Percentiles rank a stretch among this genome's conserved stretches.
Evolutionary conservation across 2,888 invertebrate species (phyloP).

Genomic region (Papilio demoleus): DNA sequence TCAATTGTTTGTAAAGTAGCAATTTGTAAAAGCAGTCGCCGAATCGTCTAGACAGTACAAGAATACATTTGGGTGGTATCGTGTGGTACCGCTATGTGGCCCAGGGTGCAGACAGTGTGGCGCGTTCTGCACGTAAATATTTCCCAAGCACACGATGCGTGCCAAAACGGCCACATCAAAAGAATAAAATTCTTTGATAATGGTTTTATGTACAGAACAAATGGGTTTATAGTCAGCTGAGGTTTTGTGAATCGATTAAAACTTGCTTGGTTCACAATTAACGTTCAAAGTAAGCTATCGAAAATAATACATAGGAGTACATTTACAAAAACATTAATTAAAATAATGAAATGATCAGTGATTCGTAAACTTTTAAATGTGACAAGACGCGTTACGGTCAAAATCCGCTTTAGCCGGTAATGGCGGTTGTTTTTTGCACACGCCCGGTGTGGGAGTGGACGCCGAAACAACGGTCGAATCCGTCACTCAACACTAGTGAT

Average conservation of each 20-base stretch:
- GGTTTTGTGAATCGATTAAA: neutral
- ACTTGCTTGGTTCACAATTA: no score
- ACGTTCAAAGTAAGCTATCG: no score
- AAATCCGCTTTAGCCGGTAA: constrained; percentile 21
- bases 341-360: constrained; percentile 14
- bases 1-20: neutral
- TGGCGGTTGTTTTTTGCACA: constrained; percentile 29
- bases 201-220: constrained; percentile 9
- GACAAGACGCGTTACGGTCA: constrained; percentile 30
- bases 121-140: constrained; percentile 24
- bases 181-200: constrained; percentile 4
- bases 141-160: constrained; percentile 26
- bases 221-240: constrained; percentile 1
- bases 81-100: constrained; percentile 25
- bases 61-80: constrained; percentile 21
- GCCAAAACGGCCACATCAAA: constrained; percentile 24
- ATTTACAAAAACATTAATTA: constrained; percentile 10
- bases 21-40: constrained; percentile 11
- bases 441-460: constrained; percentile 36
- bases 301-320: neutral
- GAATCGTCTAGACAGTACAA: constrained; percentile 16
- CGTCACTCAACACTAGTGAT: constrained; percentile 25
- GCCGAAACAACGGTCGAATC: constrained; percentile 26
- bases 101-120: constrained; percentile 35
- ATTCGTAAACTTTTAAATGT: constrained; percentile 11